Percentiles rank a stretch among this genome's conserved stretches.
phyloP scores from a whole-genome alignment of 2,797 vertebrate species.

The Acanthurus leucopareius region DNA sequence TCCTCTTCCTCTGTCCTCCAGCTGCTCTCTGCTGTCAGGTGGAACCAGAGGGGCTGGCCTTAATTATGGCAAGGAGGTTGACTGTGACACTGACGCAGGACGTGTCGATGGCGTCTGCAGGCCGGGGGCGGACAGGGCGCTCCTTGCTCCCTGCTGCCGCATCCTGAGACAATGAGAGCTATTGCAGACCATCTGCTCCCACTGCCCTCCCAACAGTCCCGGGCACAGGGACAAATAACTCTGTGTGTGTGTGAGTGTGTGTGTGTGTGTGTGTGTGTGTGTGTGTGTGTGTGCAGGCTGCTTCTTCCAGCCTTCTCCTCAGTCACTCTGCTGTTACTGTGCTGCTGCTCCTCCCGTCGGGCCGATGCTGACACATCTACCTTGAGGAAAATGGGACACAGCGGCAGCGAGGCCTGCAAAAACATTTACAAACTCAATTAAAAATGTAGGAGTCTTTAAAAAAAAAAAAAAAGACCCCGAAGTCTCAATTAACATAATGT shows the following conservation, averaged over 20 bases:
- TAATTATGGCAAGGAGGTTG: slow-evolving; percentile 75
- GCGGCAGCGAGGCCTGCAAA: slow-evolving; percentile 39
- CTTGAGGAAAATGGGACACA: slow-evolving; percentile 60
- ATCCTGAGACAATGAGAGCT: slow-evolving; percentile 65
- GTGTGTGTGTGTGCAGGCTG: slow-evolving; percentile 26
- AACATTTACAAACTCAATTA: slow-evolving; percentile 63
- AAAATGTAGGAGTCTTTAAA: slow-evolving; percentile 44
- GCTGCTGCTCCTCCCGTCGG: slow-evolving; percentile 40
- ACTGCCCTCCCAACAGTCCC: slow-evolving; percentile 48
- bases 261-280: slow-evolving; percentile 29
- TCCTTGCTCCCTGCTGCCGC: slow-evolving; percentile 49
- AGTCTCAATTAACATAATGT: slow-evolving; percentile 1
- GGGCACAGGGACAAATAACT: slow-evolving; percentile 45
- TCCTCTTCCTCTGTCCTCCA: slow-evolving; percentile 68
- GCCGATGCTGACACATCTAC: slow-evolving; percentile 54
- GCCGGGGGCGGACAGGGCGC: slow-evolving; percentile 41
- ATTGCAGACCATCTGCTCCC: slow-evolving; percentile 71
- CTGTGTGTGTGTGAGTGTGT: slow-evolving; percentile 32
- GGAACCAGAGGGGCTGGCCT: slow-evolving; percentile 71
- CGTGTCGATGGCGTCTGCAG: slow-evolving; percentile 32
- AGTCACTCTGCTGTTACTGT: slow-evolving; percentile 39
- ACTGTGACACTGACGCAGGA: slow-evolving; percentile 71
- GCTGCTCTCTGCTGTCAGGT: slow-evolving; percentile 75
- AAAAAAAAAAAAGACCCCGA: slow-evolving; percentile 18
- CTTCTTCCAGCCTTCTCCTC: slow-evolving; percentile 24